phyloP scores from a whole-genome alignment of 2,888 invertebrate species.

The Antheraea yamamai region DNA sequence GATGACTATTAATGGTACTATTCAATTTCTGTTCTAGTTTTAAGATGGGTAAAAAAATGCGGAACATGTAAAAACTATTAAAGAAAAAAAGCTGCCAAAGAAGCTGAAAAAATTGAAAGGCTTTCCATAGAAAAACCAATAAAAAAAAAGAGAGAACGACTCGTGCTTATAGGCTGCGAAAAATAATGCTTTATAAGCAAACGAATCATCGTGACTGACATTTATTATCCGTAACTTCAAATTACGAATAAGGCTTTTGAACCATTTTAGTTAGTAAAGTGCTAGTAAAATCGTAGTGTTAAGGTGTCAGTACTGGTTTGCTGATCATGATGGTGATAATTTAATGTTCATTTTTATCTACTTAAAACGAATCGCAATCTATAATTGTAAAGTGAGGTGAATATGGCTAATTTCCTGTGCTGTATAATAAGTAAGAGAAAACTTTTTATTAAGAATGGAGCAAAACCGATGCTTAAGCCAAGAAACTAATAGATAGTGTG shows the following conservation, averaged over 20 bases:
- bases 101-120: conserved; percentile 29
- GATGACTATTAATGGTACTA: conserved; percentile 27
- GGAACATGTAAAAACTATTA: conserved; percentile 28
- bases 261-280: conserved; percentile 30
- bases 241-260: conserved; percentile 29
- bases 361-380: conserved; percentile 18
- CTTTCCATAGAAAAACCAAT: conserved; percentile 27
- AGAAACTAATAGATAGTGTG: too few species aligned
- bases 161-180: conserved; percentile 29
- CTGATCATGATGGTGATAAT: conserved; percentile 27
- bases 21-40: conserved; percentile 30
- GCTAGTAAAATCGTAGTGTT: conserved; percentile 27
- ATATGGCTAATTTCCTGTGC: conserved; percentile 21
- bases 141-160: conserved; percentile 28
- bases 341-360: conserved; percentile 24
- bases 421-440: too few species aligned
- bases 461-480: too few species aligned
- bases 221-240: conserved; percentile 30
- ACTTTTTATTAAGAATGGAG: too few species aligned
- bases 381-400: conserved; percentile 19
- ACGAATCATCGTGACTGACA: conserved; percentile 28
- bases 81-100: conserved; percentile 29
- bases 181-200: conserved; percentile 29
- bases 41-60: conserved; percentile 30
- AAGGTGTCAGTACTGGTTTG: conserved; percentile 26